These are phyloP conservation scores for Macropodus opercularis DNA, from an alignment of 2,797 vertebrate genomes.

Conservation along the genomic window DNA sequence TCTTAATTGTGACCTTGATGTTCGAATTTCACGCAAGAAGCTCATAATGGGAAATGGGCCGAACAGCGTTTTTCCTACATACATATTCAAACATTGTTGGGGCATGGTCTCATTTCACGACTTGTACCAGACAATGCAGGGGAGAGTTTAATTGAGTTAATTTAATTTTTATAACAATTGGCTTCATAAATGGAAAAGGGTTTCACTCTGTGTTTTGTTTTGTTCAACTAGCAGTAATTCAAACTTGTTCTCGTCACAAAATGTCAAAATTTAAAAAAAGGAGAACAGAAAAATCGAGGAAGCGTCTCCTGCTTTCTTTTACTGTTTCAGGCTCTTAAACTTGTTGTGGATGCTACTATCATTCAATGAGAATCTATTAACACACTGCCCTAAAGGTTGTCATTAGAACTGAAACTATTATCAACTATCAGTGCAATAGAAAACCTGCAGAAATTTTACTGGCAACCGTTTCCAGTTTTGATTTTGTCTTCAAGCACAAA, in stretches of 20 bases:
- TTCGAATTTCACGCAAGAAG: conserved; percentile 2
- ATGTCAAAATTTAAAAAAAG: too few species aligned
- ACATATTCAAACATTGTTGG: not conserved
- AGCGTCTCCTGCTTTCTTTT: too few species aligned
- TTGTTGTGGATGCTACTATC: too few species aligned
- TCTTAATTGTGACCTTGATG: conserved; percentile 31
- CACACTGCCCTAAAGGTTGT: not conserved
- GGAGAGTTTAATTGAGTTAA: not conserved
- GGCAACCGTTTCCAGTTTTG: not conserved
- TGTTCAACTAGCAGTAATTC: not conserved
- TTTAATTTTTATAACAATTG: not conserved
- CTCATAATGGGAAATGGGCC: conserved; percentile 7
- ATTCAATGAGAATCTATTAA: not conserved
- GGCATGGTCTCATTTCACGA: not conserved
- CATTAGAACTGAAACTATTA: not conserved
- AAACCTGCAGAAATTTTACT: not conserved
- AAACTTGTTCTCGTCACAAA: too few species aligned
- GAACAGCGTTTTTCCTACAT: conserved; percentile 6
- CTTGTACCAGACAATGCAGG: not conserved
- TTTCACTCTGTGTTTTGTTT: not conserved
- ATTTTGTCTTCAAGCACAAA: not conserved
- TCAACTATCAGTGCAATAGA: too few species aligned
- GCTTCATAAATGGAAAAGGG: not conserved
- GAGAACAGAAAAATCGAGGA: too few species aligned
- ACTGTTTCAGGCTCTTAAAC: too few species aligned